These are phyloP conservation scores for Hystrix cristata DNA, from an alignment of 2,113 vertebrate species.

Conservation along the genomic window DNA sequence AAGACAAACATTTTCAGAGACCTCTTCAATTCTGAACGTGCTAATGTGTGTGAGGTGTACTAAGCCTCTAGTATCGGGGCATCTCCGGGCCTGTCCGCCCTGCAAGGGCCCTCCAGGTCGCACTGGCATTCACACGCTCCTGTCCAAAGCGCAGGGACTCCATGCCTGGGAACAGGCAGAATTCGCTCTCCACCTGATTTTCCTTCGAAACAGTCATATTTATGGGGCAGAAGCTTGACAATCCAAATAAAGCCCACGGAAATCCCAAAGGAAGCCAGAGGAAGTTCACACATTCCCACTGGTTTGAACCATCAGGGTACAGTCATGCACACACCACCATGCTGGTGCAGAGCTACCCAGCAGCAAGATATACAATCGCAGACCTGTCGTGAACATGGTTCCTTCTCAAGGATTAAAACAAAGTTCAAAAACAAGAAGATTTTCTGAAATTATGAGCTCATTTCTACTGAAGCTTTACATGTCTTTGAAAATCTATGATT, in stretches of 20 bases:
- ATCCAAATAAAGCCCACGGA: not conserved
- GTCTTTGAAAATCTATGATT: slow-evolving; percentile 22
- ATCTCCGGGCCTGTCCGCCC: not conserved
- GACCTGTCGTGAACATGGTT: not conserved
- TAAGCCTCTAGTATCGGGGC: not conserved
- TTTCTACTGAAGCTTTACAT: not conserved
- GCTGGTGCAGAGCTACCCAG: too few relatives aligned
- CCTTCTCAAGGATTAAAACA: not conserved
- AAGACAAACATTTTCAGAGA: not conserved
- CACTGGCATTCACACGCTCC: not conserved
- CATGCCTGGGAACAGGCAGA: not conserved
- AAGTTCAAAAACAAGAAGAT: not conserved
- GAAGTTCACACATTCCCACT: not conserved
- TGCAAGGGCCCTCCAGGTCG: not conserved
- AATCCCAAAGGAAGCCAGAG: not conserved
- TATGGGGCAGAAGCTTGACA: not conserved
- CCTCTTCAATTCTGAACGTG: slow-evolving; percentile 20
- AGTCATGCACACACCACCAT: too few relatives aligned
- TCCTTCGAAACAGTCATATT: not conserved
- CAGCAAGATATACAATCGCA: too few relatives aligned
- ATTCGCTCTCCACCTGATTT: not conserved
- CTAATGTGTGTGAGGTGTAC: not conserved
- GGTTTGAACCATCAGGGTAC: too few relatives aligned
- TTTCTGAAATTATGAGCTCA: not conserved
- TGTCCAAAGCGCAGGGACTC: not conserved